Evolutionary conservation across 2,888 invertebrate genomes (phyloP), one percentile per base, ranked within the genome.

Genomic region (Hedychridium roseum): DNA sequence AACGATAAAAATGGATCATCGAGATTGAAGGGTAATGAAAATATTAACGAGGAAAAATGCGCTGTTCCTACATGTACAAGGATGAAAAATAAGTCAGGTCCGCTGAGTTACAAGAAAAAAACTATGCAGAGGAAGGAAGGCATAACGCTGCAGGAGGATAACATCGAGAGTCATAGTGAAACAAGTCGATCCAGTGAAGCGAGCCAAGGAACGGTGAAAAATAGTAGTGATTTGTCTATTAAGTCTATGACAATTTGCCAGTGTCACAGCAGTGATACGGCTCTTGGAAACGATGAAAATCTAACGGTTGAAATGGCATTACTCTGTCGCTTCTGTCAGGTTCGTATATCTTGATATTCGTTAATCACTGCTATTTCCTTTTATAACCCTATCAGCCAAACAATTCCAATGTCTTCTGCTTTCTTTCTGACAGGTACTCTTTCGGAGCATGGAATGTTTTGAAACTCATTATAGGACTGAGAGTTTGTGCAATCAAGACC

Each of bases 291-390:
- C n/a, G 44, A 49, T 0, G 50, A 55, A 2, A 63, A 56, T 6
- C 36, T 76, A 2, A 66, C 68, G 11, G 72, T 78, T 0, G 78
- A 76, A 45, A 67, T 78, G 64, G 64, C 72, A 1, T 49, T 76
- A 1, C 42, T 64, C 0, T 78, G 78, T 28, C 63, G 63, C 3
- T 50, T 46, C 3, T 78, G 78, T 11, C 54, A 51, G 2, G 61
- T 68, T 0, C n/a, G n/a, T n/a, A n/a, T n/a, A n/a, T n/a, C n/a
- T n/a, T n/a, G n/a, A n/a, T n/a, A n/a, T n/a, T n/a, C n/a, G n/a
- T n/a, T n/a, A n/a, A n/a, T n/a, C n/a, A n/a, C n/a, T n/a, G n/a
- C n/a, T n/a, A n/a, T n/a, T n/a, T n/a, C n/a, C n/a, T n/a, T n/a
- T n/a, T n/a, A n/a, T n/a, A n/a, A n/a, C n/a, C n/a, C n/a, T n/a